A percentile compares a stretch with the other conserved stretches of the same genome.
These are phyloP conservation scores for Pantherophis alleghaniensis DNA, from an alignment of 2,797 vertebrate species.

Conservation along the genomic window DNA sequence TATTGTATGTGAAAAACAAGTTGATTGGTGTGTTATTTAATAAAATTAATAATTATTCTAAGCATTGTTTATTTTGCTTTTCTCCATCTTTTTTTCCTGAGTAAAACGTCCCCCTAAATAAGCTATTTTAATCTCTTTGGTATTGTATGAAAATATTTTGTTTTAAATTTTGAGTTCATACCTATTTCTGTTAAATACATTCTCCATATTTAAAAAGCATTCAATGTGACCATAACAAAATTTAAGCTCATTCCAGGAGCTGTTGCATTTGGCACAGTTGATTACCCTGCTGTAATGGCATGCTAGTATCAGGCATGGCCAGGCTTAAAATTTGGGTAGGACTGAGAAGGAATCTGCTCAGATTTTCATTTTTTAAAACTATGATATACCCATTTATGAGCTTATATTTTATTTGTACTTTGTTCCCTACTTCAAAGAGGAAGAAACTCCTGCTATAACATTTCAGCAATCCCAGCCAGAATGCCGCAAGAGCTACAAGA, in stretches of 20 bases:
- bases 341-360: neutral
- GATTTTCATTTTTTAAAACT: neutral
- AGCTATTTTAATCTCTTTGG: conserved; percentile 38
- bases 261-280: neutral
- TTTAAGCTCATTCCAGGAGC: conserved; percentile 47
- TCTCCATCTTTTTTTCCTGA: neutral
- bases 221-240: conserved; percentile 46
- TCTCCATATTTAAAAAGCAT: conserved; percentile 47
- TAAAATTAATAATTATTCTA: neutral
- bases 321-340: neutral
- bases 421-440: neutral
- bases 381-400: neutral
- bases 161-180: neutral
- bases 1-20: neutral
- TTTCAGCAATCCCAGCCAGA: neutral
- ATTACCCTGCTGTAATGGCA: neutral
- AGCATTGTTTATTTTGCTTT: neutral
- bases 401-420: neutral
- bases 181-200: conserved; percentile 8
- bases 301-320: neutral
- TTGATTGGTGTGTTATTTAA: neutral
- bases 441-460: neutral
- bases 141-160: conserved; percentile 43
- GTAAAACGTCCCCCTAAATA: neutral
- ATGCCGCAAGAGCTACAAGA: neutral